Conservation (phyloP, 1,140 invertebrate genomes). For the Calephelis virginiensis region DNA sequence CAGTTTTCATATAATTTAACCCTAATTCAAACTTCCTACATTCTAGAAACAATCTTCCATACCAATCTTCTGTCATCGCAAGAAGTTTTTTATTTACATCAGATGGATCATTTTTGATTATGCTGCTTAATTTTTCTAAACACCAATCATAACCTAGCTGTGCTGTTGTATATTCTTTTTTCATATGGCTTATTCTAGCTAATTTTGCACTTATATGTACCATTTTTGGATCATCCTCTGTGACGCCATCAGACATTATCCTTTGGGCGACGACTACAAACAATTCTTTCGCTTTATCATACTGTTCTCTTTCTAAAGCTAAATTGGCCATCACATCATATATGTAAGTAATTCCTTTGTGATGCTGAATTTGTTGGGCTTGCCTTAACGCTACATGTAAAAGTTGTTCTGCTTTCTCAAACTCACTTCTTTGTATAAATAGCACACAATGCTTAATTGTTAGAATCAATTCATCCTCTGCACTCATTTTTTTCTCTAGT, state of each 20-base stretch:
- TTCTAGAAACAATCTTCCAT: slow-evolving; percentile 87
- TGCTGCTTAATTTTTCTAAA: slow-evolving; percentile 82
- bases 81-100: slow-evolving; percentile 81
- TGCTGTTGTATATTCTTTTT: slow-evolving; percentile 82
- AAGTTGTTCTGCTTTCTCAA: slow-evolving; percentile 89
- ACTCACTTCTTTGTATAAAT: slow-evolving; percentile 86
- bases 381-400: slow-evolving; percentile 89
- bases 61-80: slow-evolving; percentile 89
- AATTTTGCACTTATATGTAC: slow-evolving; percentile 84
- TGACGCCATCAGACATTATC: slow-evolving; percentile 83
- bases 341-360: slow-evolving; percentile 89
- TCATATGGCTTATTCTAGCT: slow-evolving; percentile 84
- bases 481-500: slow-evolving; percentile 76
- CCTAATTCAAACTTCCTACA: slow-evolving; percentile 82
- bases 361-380: slow-evolving; percentile 88
- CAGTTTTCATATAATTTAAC: slow-evolving; percentile 82
- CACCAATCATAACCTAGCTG: slow-evolving; percentile 88
- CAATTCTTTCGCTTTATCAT: slow-evolving; percentile 90
- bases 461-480: slow-evolving; percentile 84
- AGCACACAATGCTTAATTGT: slow-evolving; percentile 87
- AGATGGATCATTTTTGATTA: slow-evolving; percentile 72
- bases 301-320: slow-evolving; percentile 86
- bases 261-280: slow-evolving; percentile 90
- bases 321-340: slow-evolving; percentile 95
- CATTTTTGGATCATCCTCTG: slow-evolving; percentile 86